These are phyloP conservation scores for Hippopotamus amphibius DNA, from an alignment of 2,113 vertebrate genomes.

Conservation along the genomic window DNA sequence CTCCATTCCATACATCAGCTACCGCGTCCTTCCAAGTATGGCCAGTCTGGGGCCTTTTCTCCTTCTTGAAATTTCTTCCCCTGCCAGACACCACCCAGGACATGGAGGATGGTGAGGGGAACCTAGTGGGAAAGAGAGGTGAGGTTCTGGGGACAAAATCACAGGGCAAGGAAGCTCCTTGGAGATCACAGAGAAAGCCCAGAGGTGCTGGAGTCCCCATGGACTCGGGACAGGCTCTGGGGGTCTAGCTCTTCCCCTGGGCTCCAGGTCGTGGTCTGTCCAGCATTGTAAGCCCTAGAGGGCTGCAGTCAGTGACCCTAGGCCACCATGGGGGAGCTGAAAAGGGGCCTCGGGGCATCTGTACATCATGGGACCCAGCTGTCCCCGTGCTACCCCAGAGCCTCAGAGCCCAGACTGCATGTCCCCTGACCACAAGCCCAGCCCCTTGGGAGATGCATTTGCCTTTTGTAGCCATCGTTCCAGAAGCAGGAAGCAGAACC, in stretches of 20 bases:
- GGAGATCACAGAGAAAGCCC: background rate
- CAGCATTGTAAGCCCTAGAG: accelerated
- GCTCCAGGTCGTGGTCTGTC: background rate
- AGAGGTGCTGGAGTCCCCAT: background rate
- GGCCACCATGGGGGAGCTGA: background rate
- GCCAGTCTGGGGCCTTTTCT: conserved; percentile 83
- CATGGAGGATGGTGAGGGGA: conserved; percentile 54
- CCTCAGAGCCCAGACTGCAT: background rate
- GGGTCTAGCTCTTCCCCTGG: background rate
- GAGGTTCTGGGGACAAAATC: background rate
- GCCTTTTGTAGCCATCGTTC: background rate
- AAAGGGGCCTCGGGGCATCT: background rate
- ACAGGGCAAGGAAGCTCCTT: background rate
- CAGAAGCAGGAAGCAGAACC: background rate
- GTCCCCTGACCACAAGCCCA: background rate
- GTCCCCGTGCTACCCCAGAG: background rate
- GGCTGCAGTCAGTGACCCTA: background rate
- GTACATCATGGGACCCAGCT: accelerated
- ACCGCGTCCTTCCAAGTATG: conserved; percentile 81
- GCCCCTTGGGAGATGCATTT: background rate
- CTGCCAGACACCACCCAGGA: conserved; percentile 87
- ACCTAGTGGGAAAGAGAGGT: background rate
- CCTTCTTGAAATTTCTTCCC: conserved; percentile 85
- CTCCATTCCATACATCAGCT: conserved; percentile 85
- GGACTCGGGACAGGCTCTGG: background rate